Conservation (phyloP, 2,113 vertebrate genomes). For the Hemichromis elongatus region DNA sequence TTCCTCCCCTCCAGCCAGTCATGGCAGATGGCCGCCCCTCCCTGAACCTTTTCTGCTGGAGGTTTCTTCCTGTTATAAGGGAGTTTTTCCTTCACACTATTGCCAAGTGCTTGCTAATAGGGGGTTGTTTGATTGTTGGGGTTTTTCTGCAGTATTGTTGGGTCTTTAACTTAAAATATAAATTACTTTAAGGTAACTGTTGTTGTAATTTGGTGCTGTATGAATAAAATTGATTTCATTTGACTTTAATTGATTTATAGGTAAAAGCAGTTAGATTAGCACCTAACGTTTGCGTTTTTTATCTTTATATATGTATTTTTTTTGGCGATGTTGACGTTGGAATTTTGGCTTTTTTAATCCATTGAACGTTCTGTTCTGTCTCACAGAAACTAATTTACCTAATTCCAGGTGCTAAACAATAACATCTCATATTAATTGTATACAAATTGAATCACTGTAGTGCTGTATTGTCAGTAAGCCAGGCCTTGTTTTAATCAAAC, state of each 20-base stretch:
- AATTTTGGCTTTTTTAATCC: neutral
- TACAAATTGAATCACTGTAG: constrained; percentile 32
- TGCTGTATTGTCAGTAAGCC: neutral
- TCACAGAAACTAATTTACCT: neutral
- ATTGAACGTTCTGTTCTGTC: neutral
- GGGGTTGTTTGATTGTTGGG: neutral
- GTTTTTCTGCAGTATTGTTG: neutral
- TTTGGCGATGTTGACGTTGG: neutral
- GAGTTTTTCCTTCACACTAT: neutral
- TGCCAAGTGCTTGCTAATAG: neutral
- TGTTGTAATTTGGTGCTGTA: neutral
- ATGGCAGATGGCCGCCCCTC: neutral
- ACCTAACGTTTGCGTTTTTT: neutral
- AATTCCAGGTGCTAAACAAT: constrained; percentile 11
- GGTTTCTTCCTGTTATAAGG: neutral
- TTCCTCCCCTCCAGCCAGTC: neutral
- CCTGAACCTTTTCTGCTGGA: neutral
- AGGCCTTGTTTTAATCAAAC: constrained; percentile 53
- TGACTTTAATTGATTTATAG: neutral
- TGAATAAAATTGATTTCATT: neutral
- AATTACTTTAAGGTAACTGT: neutral
- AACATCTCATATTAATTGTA: constrained; percentile 35
- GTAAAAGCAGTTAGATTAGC: neutral
- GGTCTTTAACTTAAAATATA: neutral
- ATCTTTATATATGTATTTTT: neutral